Evolutionary conservation across 2,888 invertebrate species (phyloP), one percentile per base, ranked within the genome.

Genomic region (Pocota personata): DNA sequence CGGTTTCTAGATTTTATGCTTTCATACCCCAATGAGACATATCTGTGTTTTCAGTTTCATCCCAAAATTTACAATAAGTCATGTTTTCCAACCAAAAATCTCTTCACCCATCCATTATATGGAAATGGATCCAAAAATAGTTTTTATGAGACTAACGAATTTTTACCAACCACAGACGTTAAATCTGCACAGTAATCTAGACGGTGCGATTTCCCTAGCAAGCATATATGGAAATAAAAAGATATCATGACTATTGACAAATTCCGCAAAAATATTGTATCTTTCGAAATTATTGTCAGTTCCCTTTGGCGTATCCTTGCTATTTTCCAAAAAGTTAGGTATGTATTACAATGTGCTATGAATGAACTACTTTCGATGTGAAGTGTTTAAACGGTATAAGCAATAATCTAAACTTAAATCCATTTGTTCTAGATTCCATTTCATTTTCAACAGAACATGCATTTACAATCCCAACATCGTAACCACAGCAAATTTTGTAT

Each of bases 401-500:
- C 30, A 46, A n/a, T n/a, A 14, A 40, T 55, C 72, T 57, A 57
- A 72, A 64, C 55, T 64, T 64, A 48, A 64, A 58, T 58, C 57
- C 35, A 57, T 73, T 66, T 73, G 66, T 73, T 64, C 73, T 72
- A 50, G 72, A 66, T 71, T 48, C 40, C 57, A 48, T 32, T 52
- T 14, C 46, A 46, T 60, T 75, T 19, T n/a, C 8, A 16, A 37
- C 19, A 55, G 12, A 52, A 52, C 24, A 43, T 14, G 58, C 46
- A 72, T 79, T 55, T 46, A 58, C 62, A 77, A 46, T 66, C 3
- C 32, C 19, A 77, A 60, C 35, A 37, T 43, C 66, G 37, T 62
- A 24, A 62, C 46, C 62, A 57, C 73, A 79, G 79, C 83, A 83
- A 14, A 12, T 77, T 82, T 66, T 64, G 40, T 67, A 83, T 82